Percentiles rank a stretch among this genome's conserved stretches.
Evolutionary conservation across 2,113 vertebrate genomes (phyloP).

Genomic region (Oxygymnocypris stewartii): DNA sequence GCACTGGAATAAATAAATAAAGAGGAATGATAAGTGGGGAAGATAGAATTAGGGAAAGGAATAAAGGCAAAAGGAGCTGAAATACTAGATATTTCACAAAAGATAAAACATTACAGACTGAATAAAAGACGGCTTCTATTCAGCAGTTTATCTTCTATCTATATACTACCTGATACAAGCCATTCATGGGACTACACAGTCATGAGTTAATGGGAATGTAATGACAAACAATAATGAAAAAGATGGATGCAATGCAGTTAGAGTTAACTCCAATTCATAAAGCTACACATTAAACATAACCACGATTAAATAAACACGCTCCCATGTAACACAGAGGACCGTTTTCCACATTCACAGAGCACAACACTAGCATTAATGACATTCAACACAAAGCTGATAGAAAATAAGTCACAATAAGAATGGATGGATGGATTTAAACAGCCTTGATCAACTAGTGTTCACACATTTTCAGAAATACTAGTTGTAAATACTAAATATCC

Average conservation of each 20-base stretch:
- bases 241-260: not conserved
- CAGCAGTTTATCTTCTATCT: slow-evolving; percentile 3
- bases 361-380: slow-evolving; percentile 16
- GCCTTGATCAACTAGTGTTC: slow-evolving; percentile 13
- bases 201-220: slow-evolving; percentile 10
- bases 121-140: slow-evolving; percentile 39
- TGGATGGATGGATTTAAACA: slow-evolving; percentile 32
- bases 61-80: not conserved
- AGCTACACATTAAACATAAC: not conserved
- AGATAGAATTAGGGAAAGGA: not conserved
- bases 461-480: slow-evolving; percentile 11
- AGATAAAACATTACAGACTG: slow-evolving; percentile 5
- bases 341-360: slow-evolving; percentile 7
- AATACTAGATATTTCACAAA: not conserved
- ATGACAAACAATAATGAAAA: not conserved
- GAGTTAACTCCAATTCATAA: not conserved
- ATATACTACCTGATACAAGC: slow-evolving; percentile 1
- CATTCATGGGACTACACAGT: not conserved
- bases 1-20: slow-evolving; percentile 74
- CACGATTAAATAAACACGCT: not conserved
- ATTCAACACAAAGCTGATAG: slow-evolving; percentile 6
- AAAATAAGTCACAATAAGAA: slow-evolving; percentile 4
- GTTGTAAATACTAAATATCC: slow-evolving; percentile 27
- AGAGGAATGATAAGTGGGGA: not conserved
- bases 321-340: slow-evolving; percentile 1